phyloP scores from a whole-genome alignment of 2,797 vertebrate species.

The Cichlasoma orientale region DNA sequence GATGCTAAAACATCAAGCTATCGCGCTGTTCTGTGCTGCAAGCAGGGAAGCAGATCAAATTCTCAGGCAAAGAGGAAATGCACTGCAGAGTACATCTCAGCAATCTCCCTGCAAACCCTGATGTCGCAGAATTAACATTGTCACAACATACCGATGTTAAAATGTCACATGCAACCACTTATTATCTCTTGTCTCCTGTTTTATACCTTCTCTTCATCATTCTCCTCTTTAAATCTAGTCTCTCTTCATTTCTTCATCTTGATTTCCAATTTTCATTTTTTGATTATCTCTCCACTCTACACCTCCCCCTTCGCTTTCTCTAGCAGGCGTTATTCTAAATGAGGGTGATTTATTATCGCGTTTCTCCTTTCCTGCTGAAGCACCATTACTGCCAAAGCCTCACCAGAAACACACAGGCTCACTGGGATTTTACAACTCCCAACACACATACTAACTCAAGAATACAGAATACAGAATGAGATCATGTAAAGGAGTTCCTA shows the following conservation, averaged over 20 bases:
- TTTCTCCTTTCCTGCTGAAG: slow-evolving; percentile 64
- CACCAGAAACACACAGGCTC: slow-evolving; percentile 24
- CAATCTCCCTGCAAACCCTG: background rate
- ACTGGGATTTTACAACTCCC: slow-evolving; percentile 18
- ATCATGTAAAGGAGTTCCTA: background rate
- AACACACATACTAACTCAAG: background rate
- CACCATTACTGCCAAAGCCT: slow-evolving; percentile 57
- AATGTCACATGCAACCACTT: background rate
- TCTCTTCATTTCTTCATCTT: slow-evolving; percentile 1
- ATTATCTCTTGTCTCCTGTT: background rate
- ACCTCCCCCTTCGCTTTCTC: slow-evolving; percentile 3
- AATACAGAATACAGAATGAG: slow-evolving; percentile 10
- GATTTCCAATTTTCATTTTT: slow-evolving; percentile 23
- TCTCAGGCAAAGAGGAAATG: background rate
- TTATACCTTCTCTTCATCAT: background rate
- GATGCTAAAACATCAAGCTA: background rate
- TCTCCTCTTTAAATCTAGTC: background rate
- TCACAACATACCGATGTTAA: background rate
- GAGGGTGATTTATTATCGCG: slow-evolving; percentile 65
- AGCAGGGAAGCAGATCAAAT: background rate
- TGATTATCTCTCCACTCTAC: slow-evolving; percentile 22
- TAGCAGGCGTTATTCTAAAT: slow-evolving; percentile 52
- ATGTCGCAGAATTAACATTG: background rate
- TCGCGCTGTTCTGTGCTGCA: background rate
- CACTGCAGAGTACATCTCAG: background rate